Evolutionary conservation across 2,888 invertebrate species (phyloP), one percentile per base, ranked within the genome.

Genomic region (Drosophila acutilabella): DNA sequence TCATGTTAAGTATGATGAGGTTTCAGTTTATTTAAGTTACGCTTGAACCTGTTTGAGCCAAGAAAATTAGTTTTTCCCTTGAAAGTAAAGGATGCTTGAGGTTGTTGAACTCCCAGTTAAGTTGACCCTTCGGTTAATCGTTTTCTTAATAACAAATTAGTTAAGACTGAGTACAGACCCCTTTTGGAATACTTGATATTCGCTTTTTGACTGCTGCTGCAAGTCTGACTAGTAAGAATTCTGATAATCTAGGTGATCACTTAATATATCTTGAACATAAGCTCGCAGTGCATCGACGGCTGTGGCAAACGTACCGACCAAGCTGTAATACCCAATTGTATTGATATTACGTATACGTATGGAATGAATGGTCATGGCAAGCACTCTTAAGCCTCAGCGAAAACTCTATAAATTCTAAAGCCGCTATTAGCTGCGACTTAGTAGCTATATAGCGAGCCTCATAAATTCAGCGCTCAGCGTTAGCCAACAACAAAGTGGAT

Each of bases 341-440:
- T 69, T 50, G 56, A 74, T 67, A 74, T 88, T 72, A 74, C 64
- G 85, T 61, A 76, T 78, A 77, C 77, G 77, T 54, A 52, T 23
- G 45, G 54, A 23, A 23, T 18, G 57, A 30, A 42, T 47, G 45
- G 60, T 41, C 66, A 47, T 60, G 71, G 70, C 64, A 78, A 73
- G 84, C 81, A 82, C 72, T 85, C 52, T 65, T 87, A 81, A 82
- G 78, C 88, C 78, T 52, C 70, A 68, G 74, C 71, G 51, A 47
- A 88, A 83, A 81, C 79, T 85, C 84, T 79, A 86, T 88, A 83
- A 87, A 88, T 88, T 89, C 72, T 81, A 89, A 85, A 87, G 87
- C 81, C 75, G 85, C 83, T 80, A 86, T 88, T 88, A 87, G 85
- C 81, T 53, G 58, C 38, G 82, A 76, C 85, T 83, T 87, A 83